A percentile compares a stretch with the other conserved stretches of the same genome.
phyloP scores from a whole-genome alignment of 1,140 invertebrate species.

The Schlechtendalia chinensis region DNA sequence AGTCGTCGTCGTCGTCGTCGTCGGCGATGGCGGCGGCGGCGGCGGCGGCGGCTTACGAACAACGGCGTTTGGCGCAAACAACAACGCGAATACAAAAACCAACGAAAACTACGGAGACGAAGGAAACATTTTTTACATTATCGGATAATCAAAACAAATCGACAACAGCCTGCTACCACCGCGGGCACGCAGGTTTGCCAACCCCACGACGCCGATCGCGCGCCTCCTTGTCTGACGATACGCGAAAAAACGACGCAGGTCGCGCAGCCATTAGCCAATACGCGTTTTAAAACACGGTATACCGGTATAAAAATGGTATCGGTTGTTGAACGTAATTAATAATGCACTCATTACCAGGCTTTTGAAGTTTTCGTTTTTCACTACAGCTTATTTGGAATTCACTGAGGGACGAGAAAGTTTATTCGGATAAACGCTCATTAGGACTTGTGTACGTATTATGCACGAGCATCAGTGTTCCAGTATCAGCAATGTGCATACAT shows the following conservation, averaged over 20 bases:
- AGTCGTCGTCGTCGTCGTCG: background rate
- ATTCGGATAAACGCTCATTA: background rate
- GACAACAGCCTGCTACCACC: constrained; percentile 47
- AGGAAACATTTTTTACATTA: constrained; percentile 48
- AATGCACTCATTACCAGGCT: too few species aligned
- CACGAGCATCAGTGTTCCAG: too few species aligned
- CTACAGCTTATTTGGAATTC: too few species aligned
- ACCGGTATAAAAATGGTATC: too few species aligned
- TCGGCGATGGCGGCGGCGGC: background rate
- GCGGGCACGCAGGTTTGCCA: constrained; percentile 38
- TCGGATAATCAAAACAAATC: constrained; percentile 50
- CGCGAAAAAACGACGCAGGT: too few species aligned
- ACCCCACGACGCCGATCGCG: background rate
- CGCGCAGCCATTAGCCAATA: too few species aligned
- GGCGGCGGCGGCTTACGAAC: background rate
- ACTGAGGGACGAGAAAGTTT: background rate
- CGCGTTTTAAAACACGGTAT: too few species aligned
- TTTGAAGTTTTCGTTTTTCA: too few species aligned
- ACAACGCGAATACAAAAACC: constrained; percentile 30
- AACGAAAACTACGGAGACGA: constrained; percentile 18
- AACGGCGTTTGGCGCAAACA: constrained; percentile 19
- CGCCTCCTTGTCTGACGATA: too few species aligned
- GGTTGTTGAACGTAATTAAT: too few species aligned
- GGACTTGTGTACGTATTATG: background rate
- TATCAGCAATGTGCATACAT: too few species aligned